These are phyloP conservation scores for Dunckerocampus dactyliophorus DNA, from an alignment of 2,113 vertebrate species.

Conservation along the genomic window DNA sequence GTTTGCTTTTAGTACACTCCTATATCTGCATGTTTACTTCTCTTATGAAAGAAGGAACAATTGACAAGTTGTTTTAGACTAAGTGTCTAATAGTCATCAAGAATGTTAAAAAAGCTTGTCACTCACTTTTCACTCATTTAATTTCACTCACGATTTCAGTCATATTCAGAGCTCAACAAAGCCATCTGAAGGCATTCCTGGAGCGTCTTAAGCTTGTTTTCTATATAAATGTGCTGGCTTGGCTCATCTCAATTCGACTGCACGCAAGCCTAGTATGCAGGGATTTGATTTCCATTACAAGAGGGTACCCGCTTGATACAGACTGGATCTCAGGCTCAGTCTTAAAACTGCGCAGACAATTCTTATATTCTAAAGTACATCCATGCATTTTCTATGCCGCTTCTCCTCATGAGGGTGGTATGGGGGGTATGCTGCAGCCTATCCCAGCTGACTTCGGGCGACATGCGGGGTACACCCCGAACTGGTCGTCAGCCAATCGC, in stretches of 20 bases:
- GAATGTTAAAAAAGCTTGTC: conserved; percentile 15
- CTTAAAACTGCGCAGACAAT: too few relatives aligned
- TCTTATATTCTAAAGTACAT: too few relatives aligned
- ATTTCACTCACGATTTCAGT: background rate
- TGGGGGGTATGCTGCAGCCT: too few relatives aligned
- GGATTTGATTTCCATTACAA: conserved; percentile 10
- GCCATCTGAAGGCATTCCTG: background rate
- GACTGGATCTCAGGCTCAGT: too few relatives aligned
- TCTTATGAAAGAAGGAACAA: conserved; percentile 31
- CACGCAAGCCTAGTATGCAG: background rate
- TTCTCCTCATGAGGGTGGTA: too few relatives aligned
- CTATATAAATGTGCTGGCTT: conserved; percentile 1
- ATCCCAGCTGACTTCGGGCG: too few relatives aligned
- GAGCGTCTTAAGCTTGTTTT: background rate
- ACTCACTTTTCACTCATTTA: background rate
- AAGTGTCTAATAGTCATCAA: conserved; percentile 16
- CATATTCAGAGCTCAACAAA: background rate
- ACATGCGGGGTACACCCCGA: too few relatives aligned
- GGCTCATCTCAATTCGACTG: conserved; percentile 1
- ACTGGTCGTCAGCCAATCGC: too few relatives aligned
- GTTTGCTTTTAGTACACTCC: conserved; percentile 31
- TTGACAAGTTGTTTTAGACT: conserved; percentile 12
- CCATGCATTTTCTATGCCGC: too few relatives aligned
- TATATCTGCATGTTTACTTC: conserved; percentile 45
- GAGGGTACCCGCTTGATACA: background rate